These are phyloP conservation scores for Polyploca ridens DNA, from an alignment of 2,888 invertebrate species.

Conservation along the genomic window DNA sequence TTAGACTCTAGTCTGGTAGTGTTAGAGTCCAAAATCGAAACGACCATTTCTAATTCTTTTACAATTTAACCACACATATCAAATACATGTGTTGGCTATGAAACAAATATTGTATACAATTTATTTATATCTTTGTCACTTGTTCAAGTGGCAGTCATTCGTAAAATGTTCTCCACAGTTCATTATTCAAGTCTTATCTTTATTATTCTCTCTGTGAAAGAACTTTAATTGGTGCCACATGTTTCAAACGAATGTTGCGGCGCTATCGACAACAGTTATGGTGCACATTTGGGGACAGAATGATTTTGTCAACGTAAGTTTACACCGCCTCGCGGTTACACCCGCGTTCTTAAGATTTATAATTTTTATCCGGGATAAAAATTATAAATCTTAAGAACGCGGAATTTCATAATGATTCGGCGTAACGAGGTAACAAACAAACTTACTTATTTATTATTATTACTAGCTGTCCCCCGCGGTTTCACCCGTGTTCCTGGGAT, in stretches of 20 bases:
- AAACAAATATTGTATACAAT: conserved; percentile 24
- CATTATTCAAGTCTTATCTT: conserved; percentile 79
- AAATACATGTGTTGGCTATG: conserved; percentile 1
- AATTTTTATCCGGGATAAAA: no score
- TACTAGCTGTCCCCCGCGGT: no score
- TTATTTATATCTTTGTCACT: conserved; percentile 64
- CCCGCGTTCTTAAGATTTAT: no score
- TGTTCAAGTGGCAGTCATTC: conserved; percentile 74
- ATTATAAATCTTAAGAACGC: no score
- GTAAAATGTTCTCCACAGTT: conserved; percentile 76
- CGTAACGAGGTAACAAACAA: no score
- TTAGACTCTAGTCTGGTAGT: no score
- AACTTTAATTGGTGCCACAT: conserved; percentile 81
- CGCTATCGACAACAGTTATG: conserved; percentile 59
- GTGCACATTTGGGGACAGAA: conserved; percentile 58
- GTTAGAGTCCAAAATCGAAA: background rate
- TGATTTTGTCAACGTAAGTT: conserved; percentile 46
- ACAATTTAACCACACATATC: background rate
- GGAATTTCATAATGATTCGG: no score
- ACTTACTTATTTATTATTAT: no score
- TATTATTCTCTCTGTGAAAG: conserved; percentile 75
- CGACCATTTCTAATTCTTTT: background rate
- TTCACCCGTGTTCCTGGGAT: no score
- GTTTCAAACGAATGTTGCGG: conserved; percentile 63
- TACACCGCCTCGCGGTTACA: background rate